phyloP scores from a whole-genome alignment of 2,888 invertebrate genomes.

The Stratiomys singularior region DNA sequence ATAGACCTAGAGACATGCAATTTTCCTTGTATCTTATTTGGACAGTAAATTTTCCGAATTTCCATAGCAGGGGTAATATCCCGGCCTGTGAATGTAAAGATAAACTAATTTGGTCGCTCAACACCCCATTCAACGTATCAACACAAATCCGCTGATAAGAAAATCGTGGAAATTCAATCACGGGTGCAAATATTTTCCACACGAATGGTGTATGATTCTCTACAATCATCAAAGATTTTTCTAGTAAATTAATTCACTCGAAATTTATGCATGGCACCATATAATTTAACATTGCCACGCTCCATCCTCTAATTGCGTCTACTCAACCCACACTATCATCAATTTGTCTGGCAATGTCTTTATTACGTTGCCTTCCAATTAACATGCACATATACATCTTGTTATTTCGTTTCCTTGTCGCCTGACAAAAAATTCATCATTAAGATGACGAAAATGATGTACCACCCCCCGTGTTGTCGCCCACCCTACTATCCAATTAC shows the following conservation, averaged over 20 bases:
- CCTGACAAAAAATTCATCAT: constrained; percentile 31
- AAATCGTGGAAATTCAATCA: too few relatives aligned
- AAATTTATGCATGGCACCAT: neutral
- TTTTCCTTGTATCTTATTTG: too few relatives aligned
- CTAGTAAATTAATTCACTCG: neutral
- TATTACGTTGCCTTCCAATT: constrained; percentile 9
- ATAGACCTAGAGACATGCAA: too few relatives aligned
- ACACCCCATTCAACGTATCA: too few relatives aligned
- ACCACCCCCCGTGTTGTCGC: neutral
- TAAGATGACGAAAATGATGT: constrained; percentile 15
- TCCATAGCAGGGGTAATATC: too few relatives aligned
- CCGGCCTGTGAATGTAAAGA: too few relatives aligned
- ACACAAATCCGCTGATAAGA: too few relatives aligned
- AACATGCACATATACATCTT: constrained; percentile 5
- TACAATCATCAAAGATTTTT: neutral
- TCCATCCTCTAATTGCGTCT: neutral
- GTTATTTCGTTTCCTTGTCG: constrained; percentile 8
- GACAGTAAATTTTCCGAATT: too few relatives aligned
- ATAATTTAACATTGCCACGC: neutral
- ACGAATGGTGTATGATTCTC: too few relatives aligned
- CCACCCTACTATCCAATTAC: neutral
- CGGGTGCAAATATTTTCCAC: too few relatives aligned
- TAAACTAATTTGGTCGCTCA: too few relatives aligned
- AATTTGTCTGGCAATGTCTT: neutral
- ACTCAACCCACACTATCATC: neutral